These are phyloP conservation scores for Campylorhamphus procurvoides DNA, from an alignment of 2,113 vertebrate genomes.

Conservation along the genomic window DNA sequence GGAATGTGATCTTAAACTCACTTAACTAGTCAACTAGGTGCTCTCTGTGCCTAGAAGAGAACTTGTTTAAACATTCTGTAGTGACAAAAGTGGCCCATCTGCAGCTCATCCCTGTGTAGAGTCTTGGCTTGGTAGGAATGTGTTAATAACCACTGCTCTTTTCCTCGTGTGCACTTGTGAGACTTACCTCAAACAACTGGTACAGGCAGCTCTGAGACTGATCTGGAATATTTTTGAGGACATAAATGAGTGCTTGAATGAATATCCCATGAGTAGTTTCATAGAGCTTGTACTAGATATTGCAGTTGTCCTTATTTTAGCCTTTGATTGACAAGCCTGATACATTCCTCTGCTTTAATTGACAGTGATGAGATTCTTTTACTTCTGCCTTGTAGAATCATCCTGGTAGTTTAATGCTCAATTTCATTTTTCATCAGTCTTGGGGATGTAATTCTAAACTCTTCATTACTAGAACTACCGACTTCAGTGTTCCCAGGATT, in stretches of 20 bases:
- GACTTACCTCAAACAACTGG: not conserved
- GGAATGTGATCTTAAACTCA: constrained; percentile 61
- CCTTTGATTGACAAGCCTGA: constrained; percentile 38
- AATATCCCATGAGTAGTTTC: constrained; percentile 47
- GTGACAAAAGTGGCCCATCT: constrained; percentile 19
- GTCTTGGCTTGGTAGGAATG: constrained; percentile 40
- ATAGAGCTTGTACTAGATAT: constrained; percentile 31
- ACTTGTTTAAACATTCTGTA: not conserved
- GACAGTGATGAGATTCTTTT: constrained; percentile 56
- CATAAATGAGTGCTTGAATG: constrained; percentile 47
- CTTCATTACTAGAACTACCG: constrained; percentile 18
- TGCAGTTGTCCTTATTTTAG: constrained; percentile 48
- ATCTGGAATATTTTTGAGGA: constrained; percentile 28
- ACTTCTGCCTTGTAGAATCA: constrained; percentile 15
- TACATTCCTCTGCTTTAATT: constrained; percentile 56
- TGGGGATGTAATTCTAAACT: constrained; percentile 52
- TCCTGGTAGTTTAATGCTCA: constrained; percentile 30
- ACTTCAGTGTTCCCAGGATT: not conserved
- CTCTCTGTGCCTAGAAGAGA: constrained; percentile 46
- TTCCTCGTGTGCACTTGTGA: not conserved
- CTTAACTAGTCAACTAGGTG: not conserved
- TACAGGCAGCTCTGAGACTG: constrained; percentile 25
- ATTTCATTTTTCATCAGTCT: constrained; percentile 53
- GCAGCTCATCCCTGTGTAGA: constrained; percentile 44
- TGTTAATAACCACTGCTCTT: constrained; percentile 7